Percentiles rank a stretch among this genome's conserved stretches.
phyloP scores from a whole-genome alignment of 2,888 invertebrate species.

The Cryptophagus acutangulus region DNA sequence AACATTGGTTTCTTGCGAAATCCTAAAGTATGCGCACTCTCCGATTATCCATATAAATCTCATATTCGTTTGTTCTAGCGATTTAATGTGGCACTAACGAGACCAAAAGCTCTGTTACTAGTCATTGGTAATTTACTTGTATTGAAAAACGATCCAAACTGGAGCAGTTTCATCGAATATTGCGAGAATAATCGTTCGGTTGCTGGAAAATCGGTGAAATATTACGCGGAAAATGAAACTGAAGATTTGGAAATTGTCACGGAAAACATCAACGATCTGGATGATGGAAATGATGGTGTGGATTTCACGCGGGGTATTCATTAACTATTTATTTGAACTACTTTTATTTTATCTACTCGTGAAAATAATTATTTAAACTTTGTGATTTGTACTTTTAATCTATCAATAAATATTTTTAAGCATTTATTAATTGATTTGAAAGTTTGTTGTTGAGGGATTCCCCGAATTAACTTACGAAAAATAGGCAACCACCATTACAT shows the following conservation, averaged over 20 bases:
- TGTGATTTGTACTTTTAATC: no score
- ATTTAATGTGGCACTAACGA: conserved; percentile 68
- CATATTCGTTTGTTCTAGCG: conserved; percentile 52
- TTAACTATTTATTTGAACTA: no score
- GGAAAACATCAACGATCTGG: background rate
- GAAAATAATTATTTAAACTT: no score
- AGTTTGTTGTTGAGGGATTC: no score
- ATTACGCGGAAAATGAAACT: no score
- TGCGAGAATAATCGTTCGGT: conserved; percentile 42
- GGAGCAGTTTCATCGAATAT: conserved; percentile 44
- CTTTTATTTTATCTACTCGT: no score
- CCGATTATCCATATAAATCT: background rate
- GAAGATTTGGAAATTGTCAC: no score
- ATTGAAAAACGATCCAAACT: conserved; percentile 43
- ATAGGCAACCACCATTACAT: no score
- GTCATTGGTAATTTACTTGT: conserved; percentile 53
- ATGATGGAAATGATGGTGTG: background rate
- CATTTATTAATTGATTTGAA: no score
- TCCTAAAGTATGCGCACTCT: conserved; percentile 46
- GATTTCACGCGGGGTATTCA: background rate
- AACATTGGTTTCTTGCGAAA: conserved; percentile 53
- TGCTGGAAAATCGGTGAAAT: no score
- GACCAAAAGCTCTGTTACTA: conserved; percentile 63
- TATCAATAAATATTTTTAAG: no score
- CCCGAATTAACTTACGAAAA: no score